Percentiles rank a stretch among this genome's conserved stretches.
Evolutionary conservation across 2,888 invertebrate genomes (phyloP).

Genomic region (Mayetiola destructor): DNA sequence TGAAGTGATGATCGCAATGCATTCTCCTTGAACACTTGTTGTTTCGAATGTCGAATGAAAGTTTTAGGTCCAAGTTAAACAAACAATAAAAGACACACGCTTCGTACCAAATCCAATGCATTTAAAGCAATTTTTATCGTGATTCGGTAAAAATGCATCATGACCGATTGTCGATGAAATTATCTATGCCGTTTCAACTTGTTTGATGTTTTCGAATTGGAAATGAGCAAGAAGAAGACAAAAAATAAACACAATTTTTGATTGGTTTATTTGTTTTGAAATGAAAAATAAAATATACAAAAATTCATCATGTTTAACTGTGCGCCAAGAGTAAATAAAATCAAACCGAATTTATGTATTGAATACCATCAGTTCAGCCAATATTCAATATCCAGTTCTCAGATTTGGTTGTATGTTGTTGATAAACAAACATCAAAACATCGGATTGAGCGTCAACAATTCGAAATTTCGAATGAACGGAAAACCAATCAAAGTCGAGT

Average conservation of each 20-base stretch:
- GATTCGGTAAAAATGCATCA: too few relatives aligned
- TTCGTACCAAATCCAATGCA: background rate
- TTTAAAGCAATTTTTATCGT: background rate
- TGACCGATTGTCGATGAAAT: background rate
- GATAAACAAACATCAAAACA: too few relatives aligned
- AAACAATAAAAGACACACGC: background rate
- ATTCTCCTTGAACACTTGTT: conserved; percentile 9
- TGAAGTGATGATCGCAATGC: too few relatives aligned
- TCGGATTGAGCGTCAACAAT: too few relatives aligned
- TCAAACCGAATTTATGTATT: too few relatives aligned
- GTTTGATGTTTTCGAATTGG: background rate
- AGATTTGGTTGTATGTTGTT: background rate
- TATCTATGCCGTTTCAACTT: background rate
- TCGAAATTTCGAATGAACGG: too few relatives aligned
- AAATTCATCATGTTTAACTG: background rate
- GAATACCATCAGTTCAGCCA: too few relatives aligned
- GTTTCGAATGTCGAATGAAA: background rate
- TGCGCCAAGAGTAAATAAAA: conserved; percentile 8
- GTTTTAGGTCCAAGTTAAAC: background rate
- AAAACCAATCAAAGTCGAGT: background rate
- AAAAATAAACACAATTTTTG: too few relatives aligned
- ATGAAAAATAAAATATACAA: too few relatives aligned
- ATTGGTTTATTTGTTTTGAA: conserved; percentile 12
- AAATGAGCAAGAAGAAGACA: too few relatives aligned
- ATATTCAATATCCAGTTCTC: too few relatives aligned